These are phyloP conservation scores for Pipistrellus nathusii DNA, from an alignment of 2,797 vertebrate species.

Conservation along the genomic window DNA sequence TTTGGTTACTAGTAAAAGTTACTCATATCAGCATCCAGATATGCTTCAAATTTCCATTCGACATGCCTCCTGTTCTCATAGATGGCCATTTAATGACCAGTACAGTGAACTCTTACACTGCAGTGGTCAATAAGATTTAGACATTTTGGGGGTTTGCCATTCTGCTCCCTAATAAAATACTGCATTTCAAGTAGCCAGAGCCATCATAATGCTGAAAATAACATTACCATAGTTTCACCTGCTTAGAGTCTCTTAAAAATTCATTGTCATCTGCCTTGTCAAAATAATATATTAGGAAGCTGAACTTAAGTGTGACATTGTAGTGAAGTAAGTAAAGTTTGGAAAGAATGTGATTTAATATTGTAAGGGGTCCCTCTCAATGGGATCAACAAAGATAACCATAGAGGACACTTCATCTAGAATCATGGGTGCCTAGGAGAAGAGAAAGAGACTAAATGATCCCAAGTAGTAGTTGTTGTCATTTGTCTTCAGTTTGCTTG, in stretches of 20 bases:
- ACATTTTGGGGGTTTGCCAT: constrained; percentile 73
- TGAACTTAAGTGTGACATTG: constrained; percentile 76
- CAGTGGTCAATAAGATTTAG: constrained; percentile 77
- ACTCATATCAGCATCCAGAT: constrained; percentile 76
- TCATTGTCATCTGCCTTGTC: constrained; percentile 81
- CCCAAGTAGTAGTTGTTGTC: too few species aligned
- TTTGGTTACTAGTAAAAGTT: constrained; percentile 81
- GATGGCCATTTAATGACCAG: constrained; percentile 75
- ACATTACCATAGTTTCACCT: constrained; percentile 53
- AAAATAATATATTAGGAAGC: constrained; percentile 80
- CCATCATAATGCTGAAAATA: constrained; percentile 74
- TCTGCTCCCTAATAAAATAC: constrained; percentile 74
- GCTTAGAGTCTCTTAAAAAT: constrained; percentile 77
- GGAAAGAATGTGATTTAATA: constrained; percentile 74
- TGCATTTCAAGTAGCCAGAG: constrained; percentile 67
- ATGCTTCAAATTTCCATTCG: constrained; percentile 70
- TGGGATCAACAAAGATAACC: constrained; percentile 81
- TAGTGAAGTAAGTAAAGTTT: constrained; percentile 82
- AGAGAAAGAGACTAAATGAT: constrained; percentile 82
- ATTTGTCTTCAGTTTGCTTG: not conserved
- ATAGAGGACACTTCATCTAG: constrained; percentile 77
- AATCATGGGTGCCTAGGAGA: constrained; percentile 82
- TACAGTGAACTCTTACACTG: constrained; percentile 72
- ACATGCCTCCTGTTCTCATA: constrained; percentile 74
- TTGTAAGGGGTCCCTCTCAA: constrained; percentile 79